Evolutionary conservation across 2,797 vertebrate genomes (phyloP).

Genomic region (Meriones psammophilus): DNA sequence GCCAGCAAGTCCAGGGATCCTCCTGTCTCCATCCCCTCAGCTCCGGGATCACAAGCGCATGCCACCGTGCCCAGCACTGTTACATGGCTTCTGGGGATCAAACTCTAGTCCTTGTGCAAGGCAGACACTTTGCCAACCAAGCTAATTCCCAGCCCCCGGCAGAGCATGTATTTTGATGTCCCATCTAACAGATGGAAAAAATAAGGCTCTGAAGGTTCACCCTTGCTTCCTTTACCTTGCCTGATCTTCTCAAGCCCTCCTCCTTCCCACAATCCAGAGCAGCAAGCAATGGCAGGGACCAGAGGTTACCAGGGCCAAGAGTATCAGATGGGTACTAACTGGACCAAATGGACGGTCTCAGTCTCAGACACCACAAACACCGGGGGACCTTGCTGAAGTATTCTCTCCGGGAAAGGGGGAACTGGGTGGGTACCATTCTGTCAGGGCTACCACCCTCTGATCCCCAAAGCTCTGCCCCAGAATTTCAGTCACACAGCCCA

Average conservation of each 20-base stretch:
- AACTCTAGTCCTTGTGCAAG: background rate
- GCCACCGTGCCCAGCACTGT: background rate
- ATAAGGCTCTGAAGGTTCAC: background rate
- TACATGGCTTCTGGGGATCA: background rate
- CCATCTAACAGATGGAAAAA: conserved; percentile 45
- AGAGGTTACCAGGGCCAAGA: background rate
- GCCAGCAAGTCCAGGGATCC: background rate
- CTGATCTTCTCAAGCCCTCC: background rate
- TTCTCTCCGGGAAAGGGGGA: background rate
- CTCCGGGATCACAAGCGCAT: background rate
- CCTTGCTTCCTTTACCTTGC: background rate
- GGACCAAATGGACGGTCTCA: background rate
- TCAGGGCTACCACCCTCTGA: too few relatives aligned
- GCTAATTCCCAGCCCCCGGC: background rate
- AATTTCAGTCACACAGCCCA: background rate
- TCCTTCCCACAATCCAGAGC: conserved; percentile 1
- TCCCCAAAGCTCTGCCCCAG: background rate
- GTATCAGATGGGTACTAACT: background rate
- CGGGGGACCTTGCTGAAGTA: background rate
- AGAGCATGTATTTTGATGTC: background rate
- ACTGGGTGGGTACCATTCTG: too few relatives aligned
- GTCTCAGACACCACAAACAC: background rate
- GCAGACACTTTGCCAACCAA: background rate
- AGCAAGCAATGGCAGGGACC: background rate
- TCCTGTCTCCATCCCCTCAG: background rate